These are phyloP conservation scores for Drosophila subquinaria DNA, from an alignment of 2,888 invertebrate genomes.

Conservation along the genomic window DNA sequence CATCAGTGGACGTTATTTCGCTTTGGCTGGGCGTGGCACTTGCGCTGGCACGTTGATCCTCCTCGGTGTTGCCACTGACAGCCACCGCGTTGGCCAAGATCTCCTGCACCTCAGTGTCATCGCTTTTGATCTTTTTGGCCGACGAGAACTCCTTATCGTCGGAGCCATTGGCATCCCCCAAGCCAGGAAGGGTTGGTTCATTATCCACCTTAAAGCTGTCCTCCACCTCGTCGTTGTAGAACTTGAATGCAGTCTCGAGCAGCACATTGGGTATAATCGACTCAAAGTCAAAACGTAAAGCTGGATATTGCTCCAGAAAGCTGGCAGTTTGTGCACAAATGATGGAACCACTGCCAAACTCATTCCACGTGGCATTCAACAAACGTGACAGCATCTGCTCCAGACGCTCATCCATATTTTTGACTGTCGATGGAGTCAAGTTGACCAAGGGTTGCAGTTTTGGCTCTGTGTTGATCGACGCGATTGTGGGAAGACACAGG, in stretches of 20 bases:
- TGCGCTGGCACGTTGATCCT: slow-evolving; percentile 37
- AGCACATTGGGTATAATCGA: slow-evolving; percentile 89
- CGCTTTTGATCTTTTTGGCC: slow-evolving; percentile 86
- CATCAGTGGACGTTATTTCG: slow-evolving; percentile 47
- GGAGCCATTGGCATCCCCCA: slow-evolving; percentile 20
- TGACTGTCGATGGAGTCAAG: slow-evolving; percentile 18
- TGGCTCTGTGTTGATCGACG: background rate
- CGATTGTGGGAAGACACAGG: slow-evolving; percentile 12
- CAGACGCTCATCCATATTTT: slow-evolving; percentile 84
- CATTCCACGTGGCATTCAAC: slow-evolving; percentile 90
- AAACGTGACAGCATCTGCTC: slow-evolving; percentile 89
- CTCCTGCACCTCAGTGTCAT: slow-evolving; percentile 85
- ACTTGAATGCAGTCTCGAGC: slow-evolving; percentile 84
- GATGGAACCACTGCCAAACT: slow-evolving; percentile 87
- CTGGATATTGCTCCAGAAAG: slow-evolving; percentile 87
- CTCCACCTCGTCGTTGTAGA: slow-evolving; percentile 83
- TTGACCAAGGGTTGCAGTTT: background rate
- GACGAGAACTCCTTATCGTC: slow-evolving; percentile 81
- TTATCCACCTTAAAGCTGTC: slow-evolving; percentile 37
- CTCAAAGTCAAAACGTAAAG: slow-evolving; percentile 83
- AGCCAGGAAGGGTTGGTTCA: slow-evolving; percentile 3
- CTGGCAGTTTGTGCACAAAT: slow-evolving; percentile 88
- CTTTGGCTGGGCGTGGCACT: slow-evolving; percentile 45
- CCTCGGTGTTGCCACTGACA: slow-evolving; percentile 40
- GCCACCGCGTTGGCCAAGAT: slow-evolving; percentile 82